A percentile compares a stretch with the other conserved stretches of the same genome.
These are phyloP conservation scores for Zaprionus taronus DNA, from an alignment of 1,140 invertebrate genomes.

Conservation along the genomic window DNA sequence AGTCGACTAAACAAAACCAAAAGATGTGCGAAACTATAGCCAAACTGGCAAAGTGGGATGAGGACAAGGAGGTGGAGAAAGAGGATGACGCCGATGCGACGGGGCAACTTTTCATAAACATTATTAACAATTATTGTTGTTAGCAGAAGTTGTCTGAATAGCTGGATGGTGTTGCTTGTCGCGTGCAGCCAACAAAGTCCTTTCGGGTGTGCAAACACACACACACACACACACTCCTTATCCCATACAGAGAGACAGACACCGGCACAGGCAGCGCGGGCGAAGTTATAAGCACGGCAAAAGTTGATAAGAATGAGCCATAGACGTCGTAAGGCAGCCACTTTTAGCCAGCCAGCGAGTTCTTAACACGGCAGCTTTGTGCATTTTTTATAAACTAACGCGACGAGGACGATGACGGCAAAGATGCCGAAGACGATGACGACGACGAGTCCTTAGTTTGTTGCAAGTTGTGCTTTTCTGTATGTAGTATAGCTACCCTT, in stretches of 20 bases:
- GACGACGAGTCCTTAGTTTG: conserved; percentile 35
- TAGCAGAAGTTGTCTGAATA: conserved; percentile 72
- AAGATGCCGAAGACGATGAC: conserved; percentile 35
- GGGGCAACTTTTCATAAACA: conserved; percentile 79
- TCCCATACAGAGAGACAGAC: background rate
- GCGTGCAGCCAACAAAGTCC: conserved; percentile 70
- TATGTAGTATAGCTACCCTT: background rate
- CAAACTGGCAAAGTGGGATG: conserved; percentile 47
- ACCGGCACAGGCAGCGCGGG: conserved; percentile 16
- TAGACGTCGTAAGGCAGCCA: conserved; percentile 79
- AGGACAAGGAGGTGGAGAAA: background rate
- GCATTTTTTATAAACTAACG: conserved; percentile 79
- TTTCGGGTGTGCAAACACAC: conserved; percentile 31
- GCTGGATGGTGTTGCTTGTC: conserved; percentile 60
- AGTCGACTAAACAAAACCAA: conserved; percentile 72
- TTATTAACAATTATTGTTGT: conserved; percentile 83
- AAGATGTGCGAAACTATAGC: conserved; percentile 72
- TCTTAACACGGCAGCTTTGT: conserved; percentile 78
- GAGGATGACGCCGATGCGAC: conserved; percentile 31
- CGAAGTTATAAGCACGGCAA: conserved; percentile 79
- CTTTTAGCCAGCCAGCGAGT: conserved; percentile 62
- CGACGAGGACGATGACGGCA: conserved; percentile 44
- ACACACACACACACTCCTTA: conserved; percentile 26
- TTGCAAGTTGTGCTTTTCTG: conserved; percentile 27
- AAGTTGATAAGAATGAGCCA: conserved; percentile 82